phyloP scores from a whole-genome alignment of 2,113 vertebrate species.

The Caranx melampygus region DNA sequence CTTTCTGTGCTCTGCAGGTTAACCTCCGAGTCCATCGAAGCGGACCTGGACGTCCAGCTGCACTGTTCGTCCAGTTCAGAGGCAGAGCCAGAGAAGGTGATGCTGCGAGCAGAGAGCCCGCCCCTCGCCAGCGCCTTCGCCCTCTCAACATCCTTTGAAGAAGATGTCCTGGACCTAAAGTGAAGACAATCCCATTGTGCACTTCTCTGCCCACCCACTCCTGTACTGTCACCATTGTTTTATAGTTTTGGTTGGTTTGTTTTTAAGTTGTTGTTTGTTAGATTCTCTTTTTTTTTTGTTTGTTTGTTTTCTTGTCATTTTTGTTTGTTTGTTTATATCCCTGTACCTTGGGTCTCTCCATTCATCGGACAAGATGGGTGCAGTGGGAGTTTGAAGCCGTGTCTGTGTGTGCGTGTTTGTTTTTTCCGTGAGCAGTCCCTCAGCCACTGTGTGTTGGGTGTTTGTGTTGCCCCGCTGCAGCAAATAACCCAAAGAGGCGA shows the following conservation, averaged over 20 bases:
- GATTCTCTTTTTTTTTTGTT: slow-evolving; percentile 8
- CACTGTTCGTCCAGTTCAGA: slow-evolving; percentile 86
- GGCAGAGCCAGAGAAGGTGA: slow-evolving; percentile 78
- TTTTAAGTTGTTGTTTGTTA: slow-evolving; percentile 62
- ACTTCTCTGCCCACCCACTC: slow-evolving; percentile 54
- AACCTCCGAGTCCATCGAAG: slow-evolving; percentile 85
- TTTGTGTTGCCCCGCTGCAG: slow-evolving; percentile 56
- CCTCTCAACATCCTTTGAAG: slow-evolving; percentile 88
- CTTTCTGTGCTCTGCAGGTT: slow-evolving; percentile 80
- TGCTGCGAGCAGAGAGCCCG: slow-evolving; percentile 84
- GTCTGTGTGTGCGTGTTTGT: slow-evolving; percentile 59
- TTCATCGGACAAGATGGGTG: slow-evolving; percentile 48
- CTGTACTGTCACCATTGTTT: slow-evolving; percentile 64
- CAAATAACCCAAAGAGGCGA: slow-evolving; percentile 73
- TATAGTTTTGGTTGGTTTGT: slow-evolving; percentile 39
- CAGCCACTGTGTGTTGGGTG: slow-evolving; percentile 46
- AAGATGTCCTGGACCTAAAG: slow-evolving; percentile 95
- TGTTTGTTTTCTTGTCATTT: slow-evolving; percentile 17
- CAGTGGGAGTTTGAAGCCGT: slow-evolving; percentile 56
- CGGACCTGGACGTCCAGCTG: slow-evolving; percentile 82
- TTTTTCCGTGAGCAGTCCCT: slow-evolving; percentile 46
- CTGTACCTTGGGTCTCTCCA: slow-evolving; percentile 32
- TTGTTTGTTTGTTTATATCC: slow-evolving; percentile 43
- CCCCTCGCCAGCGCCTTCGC: slow-evolving; percentile 83
- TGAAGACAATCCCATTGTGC: slow-evolving; percentile 86